phyloP scores from a whole-genome alignment of 2,888 invertebrate species.

The Embidobia sp. region DNA sequence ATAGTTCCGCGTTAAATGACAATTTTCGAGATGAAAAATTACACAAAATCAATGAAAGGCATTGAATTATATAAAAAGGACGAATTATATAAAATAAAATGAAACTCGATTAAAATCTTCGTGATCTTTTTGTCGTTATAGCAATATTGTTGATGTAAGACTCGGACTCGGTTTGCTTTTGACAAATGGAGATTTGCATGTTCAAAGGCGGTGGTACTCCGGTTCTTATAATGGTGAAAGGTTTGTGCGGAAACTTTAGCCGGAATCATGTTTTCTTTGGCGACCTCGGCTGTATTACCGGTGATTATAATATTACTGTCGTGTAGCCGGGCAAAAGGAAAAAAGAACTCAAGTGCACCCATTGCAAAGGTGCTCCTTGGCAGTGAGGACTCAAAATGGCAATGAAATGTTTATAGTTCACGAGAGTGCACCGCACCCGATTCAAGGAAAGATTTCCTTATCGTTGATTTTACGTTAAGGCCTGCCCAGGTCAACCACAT shows the following conservation, averaged over 20 bases:
- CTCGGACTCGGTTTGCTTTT: slow-evolving; percentile 25
- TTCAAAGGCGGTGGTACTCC: slow-evolving; percentile 35
- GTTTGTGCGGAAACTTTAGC: slow-evolving; percentile 58
- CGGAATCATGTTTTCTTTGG: slow-evolving; percentile 56
- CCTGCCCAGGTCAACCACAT: slow-evolving; percentile 49
- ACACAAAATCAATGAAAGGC: no score
- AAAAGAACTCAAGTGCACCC: slow-evolving; percentile 58
- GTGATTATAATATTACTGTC: slow-evolving; percentile 60
- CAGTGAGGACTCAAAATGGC: slow-evolving; percentile 61
- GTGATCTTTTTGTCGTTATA: not conserved
- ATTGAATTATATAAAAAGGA: no score
- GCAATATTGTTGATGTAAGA: slow-evolving; percentile 14
- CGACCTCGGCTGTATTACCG: slow-evolving; percentile 56
- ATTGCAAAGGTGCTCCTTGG: slow-evolving; percentile 54
- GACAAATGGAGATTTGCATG: slow-evolving; percentile 44
- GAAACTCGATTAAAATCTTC: not conserved
- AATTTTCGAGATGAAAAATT: no score
- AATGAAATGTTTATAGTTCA: slow-evolving; percentile 59
- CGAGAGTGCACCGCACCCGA: slow-evolving; percentile 15
- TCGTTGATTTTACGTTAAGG: slow-evolving; percentile 53
- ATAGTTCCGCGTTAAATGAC: no score
- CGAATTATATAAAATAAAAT: not conserved
- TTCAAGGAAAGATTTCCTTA: slow-evolving; percentile 59
- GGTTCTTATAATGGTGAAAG: slow-evolving; percentile 49
- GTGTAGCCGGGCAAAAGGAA: slow-evolving; percentile 17